Base-by-base conservation (phyloP, 2,113 vertebrate species). In the Dromiciops gliroides region DNA sequence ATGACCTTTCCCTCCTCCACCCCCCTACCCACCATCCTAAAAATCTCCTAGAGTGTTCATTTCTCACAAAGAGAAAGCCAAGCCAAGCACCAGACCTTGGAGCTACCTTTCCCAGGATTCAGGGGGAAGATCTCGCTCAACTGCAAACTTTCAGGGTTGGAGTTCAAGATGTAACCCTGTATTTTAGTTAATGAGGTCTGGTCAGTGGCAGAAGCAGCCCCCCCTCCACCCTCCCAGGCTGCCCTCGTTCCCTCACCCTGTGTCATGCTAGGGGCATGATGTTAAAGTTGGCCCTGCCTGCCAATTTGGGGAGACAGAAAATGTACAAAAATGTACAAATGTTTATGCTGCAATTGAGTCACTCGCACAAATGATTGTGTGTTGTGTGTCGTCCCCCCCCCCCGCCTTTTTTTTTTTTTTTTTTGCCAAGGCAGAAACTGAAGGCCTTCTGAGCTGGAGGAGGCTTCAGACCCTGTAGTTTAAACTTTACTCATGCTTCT, bases 311-410 rank as follows among this genome's bases (percentile, higher is more conserved):
- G 96, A 95, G 93, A 94, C 50, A 31, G 94, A 97, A 93, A 52
- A 67, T 47, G 47, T 96, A 93, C 95, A 96, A 97, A 93, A 52
- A 67, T 47, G 47, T 96, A 93, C 95, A 96, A 96, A 96, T 96
- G 96, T 98, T 97, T 97, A 94, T 0, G 0, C 91, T 96, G 14
- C 3, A n/a, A n/a, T 12, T 93, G 97, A 97, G 96, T 98, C 95
- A 7, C 95, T 94, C 53, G 96, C 23, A 89, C 98, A 97, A 96
- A 97, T 92, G 96, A 96, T 90, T 67, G 67, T 83, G 53, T 51
- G 91, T 90, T 92, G 97, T 96, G 95, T 97, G n/a, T n/a, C n/a
- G n/a, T n/a, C n/a, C n/a, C n/a, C n/a, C n/a, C n/a, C n/a, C n/a
- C n/a, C n/a, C n/a, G n/a, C n/a, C n/a, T 94, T 95, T 95, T 28